Evolutionary conservation across 2,888 invertebrate species (phyloP), one percentile per base, ranked within the genome.

Genomic region (Epirrhoe tristata): DNA sequence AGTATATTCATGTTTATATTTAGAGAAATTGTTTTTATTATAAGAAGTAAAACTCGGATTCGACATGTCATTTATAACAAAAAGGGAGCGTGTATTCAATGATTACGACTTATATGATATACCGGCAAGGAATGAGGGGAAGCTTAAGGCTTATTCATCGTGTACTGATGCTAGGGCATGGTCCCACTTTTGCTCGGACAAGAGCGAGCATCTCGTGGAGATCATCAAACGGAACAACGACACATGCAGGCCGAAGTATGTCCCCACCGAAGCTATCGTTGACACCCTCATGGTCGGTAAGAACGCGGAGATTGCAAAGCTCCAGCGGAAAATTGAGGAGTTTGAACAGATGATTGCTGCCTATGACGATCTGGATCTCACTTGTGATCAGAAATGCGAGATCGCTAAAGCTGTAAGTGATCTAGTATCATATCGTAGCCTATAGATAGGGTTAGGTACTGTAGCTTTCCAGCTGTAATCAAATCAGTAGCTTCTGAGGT

Each of bases 91-190:
- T 62, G 91, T 93, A 55, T 93, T 93, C 74, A 89, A 88, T 70
- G 91, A 92, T 62, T 91, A 91, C 72, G 94, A 94, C 56, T 75
- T 89, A 50, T 86, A 81, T 58, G 89, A 93, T 63, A 81, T 94
- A 74, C 93, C 93, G 14, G 78, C 89, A 50, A 86, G 92, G 66
- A 93, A 93, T 71, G 95, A 95, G 74, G 93, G 94, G 39, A 94
- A 95, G 74, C 75, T 95, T 56, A 95, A 95, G 81, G 90, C 89
- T 0, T 94, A 94, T 74, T 81, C 88, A 58, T 95, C 95, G 32
- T 94, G 94, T 58, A 94, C 94, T 4, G 95, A 95, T 79, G 87
- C 93, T 6, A 83, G 95, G 65, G 94, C 95, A 1, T 95, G 95
- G 95, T 93, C 94, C 7, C 93, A 93, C 76, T 93, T 93, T 75